Base-by-base conservation (phyloP, 2,888 invertebrate genomes). In the Philonicus albiceps region DNA sequence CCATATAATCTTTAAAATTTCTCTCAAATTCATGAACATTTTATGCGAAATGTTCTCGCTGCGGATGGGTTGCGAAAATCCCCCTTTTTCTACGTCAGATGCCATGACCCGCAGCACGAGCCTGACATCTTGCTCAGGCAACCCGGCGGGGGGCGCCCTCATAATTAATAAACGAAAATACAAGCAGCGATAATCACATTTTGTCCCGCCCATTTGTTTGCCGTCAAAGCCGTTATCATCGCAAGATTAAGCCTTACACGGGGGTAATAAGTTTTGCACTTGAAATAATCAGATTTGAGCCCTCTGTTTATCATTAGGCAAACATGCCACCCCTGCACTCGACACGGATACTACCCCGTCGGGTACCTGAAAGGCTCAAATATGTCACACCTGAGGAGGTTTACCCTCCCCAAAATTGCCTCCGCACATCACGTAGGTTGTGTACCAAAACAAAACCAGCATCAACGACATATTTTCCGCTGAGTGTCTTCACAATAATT, bases 371-470 rank as follows among this genome's bases (percentile, higher is more conserved):
- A 16, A 13, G 64, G 64, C 27, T 64, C 64, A 19, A 74, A 64
- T 49, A 53, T 78, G 78, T 78, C 49, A 27, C 78, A 78, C 30
- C 76, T 53, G 34, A 80, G 53, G 19, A 64, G 64, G 27, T 83
- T 37, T 16, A 37, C 37, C 40, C 64, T 3, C 34, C 34, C 27
- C 81, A 1, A 64, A 64, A 83, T 64, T 83, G 34, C 37, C 81
- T 64, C 81, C 81, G 34, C 64, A 37, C 55, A 37, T 83, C 55
- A 80, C 16, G 64, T 49, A 80, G 30, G 64, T 73, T 78, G 73
- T 22, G 22, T 73, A 73, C 43, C 73, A 37, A 84, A 64, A 84
- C 84, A 84, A 64, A 84, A 84, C 84, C 40, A 73, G 81, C 81
- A 81, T 81, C 81, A 64, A 37, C 34, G 49, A 34, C 81, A 81